A percentile compares a stretch with the other conserved stretches of the same genome.
These are phyloP conservation scores for Drosophila gaucha DNA, from an alignment of 2,888 invertebrate genomes.

Conservation along the genomic window DNA sequence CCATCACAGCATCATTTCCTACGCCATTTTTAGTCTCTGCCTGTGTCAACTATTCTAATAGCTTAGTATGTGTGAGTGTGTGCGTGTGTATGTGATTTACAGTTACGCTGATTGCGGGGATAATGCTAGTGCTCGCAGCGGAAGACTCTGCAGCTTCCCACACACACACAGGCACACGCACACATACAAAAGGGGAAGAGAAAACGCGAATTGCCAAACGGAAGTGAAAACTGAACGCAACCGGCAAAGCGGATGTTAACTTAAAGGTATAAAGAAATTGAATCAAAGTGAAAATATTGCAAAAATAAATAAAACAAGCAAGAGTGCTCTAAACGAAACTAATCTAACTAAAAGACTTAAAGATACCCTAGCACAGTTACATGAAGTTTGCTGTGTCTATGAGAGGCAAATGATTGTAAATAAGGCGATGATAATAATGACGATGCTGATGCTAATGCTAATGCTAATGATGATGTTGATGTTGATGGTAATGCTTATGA, in stretches of 20 bases:
- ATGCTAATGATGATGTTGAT: background rate
- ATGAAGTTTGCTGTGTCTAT: too few species aligned
- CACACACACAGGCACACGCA: slow-evolving; percentile 8
- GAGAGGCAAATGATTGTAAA: too few species aligned
- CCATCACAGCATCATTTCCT: slow-evolving; percentile 76
- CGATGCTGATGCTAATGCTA: too few species aligned
- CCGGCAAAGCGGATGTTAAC: slow-evolving; percentile 72
- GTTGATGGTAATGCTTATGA: background rate
- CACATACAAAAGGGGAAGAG: too few species aligned
- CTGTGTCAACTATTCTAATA: slow-evolving; percentile 74
- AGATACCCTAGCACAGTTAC: background rate
- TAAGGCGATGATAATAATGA: too few species aligned
- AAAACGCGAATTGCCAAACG: slow-evolving; percentile 22
- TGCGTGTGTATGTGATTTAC: slow-evolving; percentile 68
- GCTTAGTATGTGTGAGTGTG: slow-evolving; percentile 15
- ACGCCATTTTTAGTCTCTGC: slow-evolving; percentile 57
- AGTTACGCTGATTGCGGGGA: slow-evolving; percentile 75
- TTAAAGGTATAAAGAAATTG: slow-evolving; percentile 79
- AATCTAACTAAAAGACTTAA: background rate
- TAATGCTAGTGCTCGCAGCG: slow-evolving; percentile 58
- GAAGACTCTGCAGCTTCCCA: slow-evolving; percentile 41
- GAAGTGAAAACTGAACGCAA: slow-evolving; percentile 45
- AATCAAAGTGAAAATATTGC: slow-evolving; percentile 73
- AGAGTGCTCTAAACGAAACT: background rate
- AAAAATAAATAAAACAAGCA: slow-evolving; percentile 13